Evolutionary conservation across 2,113 vertebrate species (phyloP).

Genomic region (Anas platyrhynchos): DNA sequence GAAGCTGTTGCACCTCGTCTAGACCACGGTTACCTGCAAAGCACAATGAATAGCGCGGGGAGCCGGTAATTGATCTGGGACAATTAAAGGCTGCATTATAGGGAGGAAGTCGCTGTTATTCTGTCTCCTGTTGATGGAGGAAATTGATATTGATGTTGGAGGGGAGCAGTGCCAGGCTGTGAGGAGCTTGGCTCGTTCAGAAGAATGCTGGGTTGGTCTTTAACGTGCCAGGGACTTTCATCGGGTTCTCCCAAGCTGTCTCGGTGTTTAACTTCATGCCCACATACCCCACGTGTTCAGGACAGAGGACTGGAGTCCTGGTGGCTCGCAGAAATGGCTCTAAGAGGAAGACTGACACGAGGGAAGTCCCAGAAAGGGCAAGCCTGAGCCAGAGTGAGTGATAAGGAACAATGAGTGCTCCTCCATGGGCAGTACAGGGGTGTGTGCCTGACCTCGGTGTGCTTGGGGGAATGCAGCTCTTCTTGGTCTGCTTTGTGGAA

Average conservation of each 20-base stretch:
- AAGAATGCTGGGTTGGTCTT: not conserved
- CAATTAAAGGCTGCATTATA: not conserved
- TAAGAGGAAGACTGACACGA: not conserved
- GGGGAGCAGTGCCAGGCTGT: not conserved
- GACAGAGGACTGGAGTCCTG: accelerated
- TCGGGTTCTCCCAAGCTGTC: not conserved
- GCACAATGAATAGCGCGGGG: not conserved
- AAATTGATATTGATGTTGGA: conserved; percentile 51
- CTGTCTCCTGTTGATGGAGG: conserved; percentile 17
- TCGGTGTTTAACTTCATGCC: not conserved
- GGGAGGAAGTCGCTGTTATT: conserved; percentile 35
- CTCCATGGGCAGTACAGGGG: not conserved
- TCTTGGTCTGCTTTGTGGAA: not conserved
- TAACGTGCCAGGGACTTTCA: not conserved
- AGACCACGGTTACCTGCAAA: not conserved
- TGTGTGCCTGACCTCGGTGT: not conserved
- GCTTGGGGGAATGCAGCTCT: not conserved
- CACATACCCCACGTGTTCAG: accelerated
- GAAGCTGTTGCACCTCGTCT: not conserved
- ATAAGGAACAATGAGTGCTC: not conserved
- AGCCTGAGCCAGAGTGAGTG: not conserved
- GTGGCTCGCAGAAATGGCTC: not conserved
- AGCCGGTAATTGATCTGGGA: conserved; percentile 22
- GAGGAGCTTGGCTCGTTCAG: not conserved
- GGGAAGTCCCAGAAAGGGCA: not conserved